Evolutionary conservation across 2,888 invertebrate genomes (phyloP), one percentile per base, ranked within the genome.

Genomic region (Dicyrtoma fusca): DNA sequence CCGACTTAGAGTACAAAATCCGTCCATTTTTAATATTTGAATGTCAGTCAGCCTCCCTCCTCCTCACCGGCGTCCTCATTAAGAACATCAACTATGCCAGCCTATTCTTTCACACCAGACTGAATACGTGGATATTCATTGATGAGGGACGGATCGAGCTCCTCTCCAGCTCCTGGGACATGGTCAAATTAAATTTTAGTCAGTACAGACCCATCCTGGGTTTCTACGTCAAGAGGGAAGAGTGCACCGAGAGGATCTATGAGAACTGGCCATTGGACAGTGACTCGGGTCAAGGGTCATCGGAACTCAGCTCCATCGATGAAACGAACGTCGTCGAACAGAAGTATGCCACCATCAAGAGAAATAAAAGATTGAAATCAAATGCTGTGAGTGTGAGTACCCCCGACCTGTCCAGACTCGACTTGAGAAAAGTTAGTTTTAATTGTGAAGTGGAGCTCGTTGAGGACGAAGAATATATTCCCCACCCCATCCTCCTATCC

Each of bases 221-320:
- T 17, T 79, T 79, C 66, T 76, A 77, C 72, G 71, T 75, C 49
- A 73, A 77, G 42, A 61, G 70, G 61, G 79, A 77, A 14, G 76
- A 75, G 23, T 49, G 44, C 34, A 10, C 34, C 21, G 70, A 70
- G 21, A 45, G 79, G 25, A 80, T 80, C 19, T 80, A 80, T 47
- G 80, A 80, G 34, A 80, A 80, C 69, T 80, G 80, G 80, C 80
- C 80, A 11, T 45, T 80, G 55, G 80, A 80, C 68, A 76, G 74
- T 25, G 80, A 80, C 61, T 76, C 76, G 1, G 78, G 78, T 13
- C 75, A 75, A 59, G 75, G 76, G 17, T 78, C 78, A 19, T 64
- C 57, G 1, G 77, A 77, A 53, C 71, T 71, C 25, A 65, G 65
- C 19, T 64, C 64, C n/a, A 65, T 65, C 19, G 71, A 71, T 19